phyloP scores from a whole-genome alignment of 2,113 vertebrate species.

The Hippocampus mohnikei region DNA sequence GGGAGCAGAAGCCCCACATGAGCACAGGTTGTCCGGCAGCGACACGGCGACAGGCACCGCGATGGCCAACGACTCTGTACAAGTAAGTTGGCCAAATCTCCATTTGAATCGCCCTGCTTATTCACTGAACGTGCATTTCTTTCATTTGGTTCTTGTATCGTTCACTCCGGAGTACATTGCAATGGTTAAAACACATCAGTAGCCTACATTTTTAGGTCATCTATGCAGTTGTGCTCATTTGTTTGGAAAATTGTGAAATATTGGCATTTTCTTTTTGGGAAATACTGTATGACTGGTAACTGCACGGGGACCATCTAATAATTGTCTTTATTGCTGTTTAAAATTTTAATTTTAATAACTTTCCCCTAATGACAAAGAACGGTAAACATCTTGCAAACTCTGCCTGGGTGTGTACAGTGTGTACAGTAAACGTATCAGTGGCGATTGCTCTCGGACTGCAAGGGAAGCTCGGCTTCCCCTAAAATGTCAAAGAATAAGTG shows the following conservation, averaged over 20 bases:
- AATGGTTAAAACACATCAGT: too few species aligned
- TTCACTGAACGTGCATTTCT: not conserved
- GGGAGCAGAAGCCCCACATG: conserved; percentile 38
- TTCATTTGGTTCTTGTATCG: not conserved
- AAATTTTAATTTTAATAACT: not conserved
- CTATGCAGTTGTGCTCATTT: not conserved
- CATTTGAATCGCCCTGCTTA: not conserved
- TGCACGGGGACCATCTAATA: too few species aligned
- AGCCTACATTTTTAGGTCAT: too few species aligned
- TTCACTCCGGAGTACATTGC: not conserved
- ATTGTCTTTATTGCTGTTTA: too few species aligned
- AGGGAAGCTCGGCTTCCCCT: too few species aligned
- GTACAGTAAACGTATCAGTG: too few species aligned
- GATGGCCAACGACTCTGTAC: conserved; percentile 77
- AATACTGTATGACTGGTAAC: not conserved
- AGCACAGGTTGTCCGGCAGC: conserved; percentile 28
- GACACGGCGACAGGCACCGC: conserved; percentile 25
- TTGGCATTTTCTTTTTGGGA: not conserved
- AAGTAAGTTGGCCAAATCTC: conserved; percentile 63
- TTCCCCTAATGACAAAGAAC: not conserved
- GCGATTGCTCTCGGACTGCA: too few species aligned
- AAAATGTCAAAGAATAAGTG: too few species aligned
- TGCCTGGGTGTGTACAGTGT: too few species aligned
- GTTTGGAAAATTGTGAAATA: not conserved
- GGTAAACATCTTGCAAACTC: not conserved